These are phyloP conservation scores for Mercenaria mercenaria DNA, from an alignment of 1,140 invertebrate species.

Conservation along the genomic window DNA sequence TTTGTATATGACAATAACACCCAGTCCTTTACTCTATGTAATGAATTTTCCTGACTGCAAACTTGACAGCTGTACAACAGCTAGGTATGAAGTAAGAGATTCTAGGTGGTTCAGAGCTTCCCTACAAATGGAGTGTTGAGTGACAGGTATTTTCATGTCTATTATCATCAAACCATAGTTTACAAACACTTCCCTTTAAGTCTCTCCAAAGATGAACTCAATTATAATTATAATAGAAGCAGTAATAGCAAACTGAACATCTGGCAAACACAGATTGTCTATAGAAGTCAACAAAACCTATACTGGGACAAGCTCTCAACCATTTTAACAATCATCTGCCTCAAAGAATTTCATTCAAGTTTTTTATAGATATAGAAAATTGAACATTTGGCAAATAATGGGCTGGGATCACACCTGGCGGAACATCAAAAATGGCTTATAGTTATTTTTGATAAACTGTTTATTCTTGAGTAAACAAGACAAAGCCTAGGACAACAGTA, in stretches of 20 bases:
- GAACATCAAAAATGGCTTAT: constrained; percentile 36
- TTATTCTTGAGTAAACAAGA: constrained; percentile 40
- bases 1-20: too few relatives aligned
- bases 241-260: constrained; percentile 13
- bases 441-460: constrained; percentile 48
- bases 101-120: too few relatives aligned
- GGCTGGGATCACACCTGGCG: constrained; percentile 16
- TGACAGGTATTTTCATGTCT: not conserved
- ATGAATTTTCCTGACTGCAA: too few relatives aligned
- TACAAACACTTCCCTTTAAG: constrained; percentile 33
- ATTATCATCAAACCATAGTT: not conserved
- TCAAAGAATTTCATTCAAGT: constrained; percentile 38
- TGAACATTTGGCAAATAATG: constrained; percentile 47
- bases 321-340: not conserved
- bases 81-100: too few relatives aligned
- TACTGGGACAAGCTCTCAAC: not conserved
- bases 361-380: constrained; percentile 47
- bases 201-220: not conserved
- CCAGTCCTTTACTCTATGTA: too few relatives aligned
- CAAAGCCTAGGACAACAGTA: not conserved
- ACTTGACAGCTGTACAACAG: too few relatives aligned
- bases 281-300: constrained; percentile 5
- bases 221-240: constrained; percentile 19
- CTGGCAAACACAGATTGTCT: constrained; percentile 3
- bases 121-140: not conserved